These are phyloP conservation scores for Limulus polyphemus DNA, from an alignment of 2,888 invertebrate genomes.

Conservation along the genomic window DNA sequence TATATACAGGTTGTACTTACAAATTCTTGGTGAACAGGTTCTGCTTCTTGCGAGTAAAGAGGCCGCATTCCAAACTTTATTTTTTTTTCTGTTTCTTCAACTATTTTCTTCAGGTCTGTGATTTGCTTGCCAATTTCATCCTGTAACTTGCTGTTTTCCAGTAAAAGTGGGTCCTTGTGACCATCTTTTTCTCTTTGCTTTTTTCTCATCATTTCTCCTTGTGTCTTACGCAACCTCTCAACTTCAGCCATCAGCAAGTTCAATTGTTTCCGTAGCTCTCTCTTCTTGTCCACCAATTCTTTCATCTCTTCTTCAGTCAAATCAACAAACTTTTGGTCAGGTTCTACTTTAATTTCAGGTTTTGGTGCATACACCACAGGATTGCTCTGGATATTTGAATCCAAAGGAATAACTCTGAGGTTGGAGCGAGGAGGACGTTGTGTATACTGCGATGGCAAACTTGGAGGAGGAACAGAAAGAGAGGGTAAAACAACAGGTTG, in stretches of 20 bases:
- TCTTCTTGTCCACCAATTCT: neutral
- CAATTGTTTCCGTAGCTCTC: constrained; percentile 2
- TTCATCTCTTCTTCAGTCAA: neutral
- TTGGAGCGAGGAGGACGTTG: neutral
- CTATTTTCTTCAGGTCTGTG: neutral
- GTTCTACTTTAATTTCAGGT: neutral
- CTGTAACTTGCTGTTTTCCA: constrained; percentile 33
- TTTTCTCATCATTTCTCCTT: constrained; percentile 32
- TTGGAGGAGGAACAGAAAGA: neutral
- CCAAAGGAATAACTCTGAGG: constrained; percentile 6
- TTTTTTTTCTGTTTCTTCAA: no score
- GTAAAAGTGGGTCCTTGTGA: constrained; percentile 33
- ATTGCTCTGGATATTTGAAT: neutral
- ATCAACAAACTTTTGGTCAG: neutral
- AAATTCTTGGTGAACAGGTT: no score
- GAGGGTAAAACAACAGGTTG: neutral
- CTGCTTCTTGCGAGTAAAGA: no score
- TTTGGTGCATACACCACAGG: neutral
- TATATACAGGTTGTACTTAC: no score
- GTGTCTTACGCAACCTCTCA: constrained; percentile 30
- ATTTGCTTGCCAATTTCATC: constrained; percentile 32
- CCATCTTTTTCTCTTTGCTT: constrained; percentile 31
- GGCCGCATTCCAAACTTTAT: no score
- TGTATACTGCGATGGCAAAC: neutral
- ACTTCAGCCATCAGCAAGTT: constrained; percentile 27